These are phyloP conservation scores for Dasypus novemcinctus DNA, from an alignment of 2,113 vertebrate species.

Conservation along the genomic window DNA sequence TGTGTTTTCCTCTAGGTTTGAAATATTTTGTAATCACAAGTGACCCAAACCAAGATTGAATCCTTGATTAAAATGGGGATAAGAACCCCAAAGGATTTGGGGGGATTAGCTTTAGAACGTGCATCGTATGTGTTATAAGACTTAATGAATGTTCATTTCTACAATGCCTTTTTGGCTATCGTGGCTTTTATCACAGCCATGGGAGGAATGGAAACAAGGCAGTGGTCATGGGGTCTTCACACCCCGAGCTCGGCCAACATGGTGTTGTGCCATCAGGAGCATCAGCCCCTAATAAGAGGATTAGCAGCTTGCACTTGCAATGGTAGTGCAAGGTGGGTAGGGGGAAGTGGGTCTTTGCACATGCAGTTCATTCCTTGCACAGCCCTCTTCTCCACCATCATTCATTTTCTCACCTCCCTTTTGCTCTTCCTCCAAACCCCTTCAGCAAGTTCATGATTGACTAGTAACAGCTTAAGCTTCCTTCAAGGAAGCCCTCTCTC, in stretches of 20 bases:
- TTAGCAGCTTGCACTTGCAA: neutral
- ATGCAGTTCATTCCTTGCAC: neutral
- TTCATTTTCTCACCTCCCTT: neutral
- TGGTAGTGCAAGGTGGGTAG: neutral
- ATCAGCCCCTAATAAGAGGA: fast-evolving
- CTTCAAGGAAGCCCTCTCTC: neutral
- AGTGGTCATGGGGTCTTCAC: neutral
- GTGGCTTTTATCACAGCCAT: neutral
- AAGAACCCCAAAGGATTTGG: neutral
- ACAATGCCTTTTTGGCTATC: neutral
- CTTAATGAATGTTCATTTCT: neutral
- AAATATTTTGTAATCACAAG: neutral
- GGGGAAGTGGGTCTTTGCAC: neutral
- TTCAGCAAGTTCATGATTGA: neutral
- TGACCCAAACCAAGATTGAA: neutral
- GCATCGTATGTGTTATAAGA: neutral
- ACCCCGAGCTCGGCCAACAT: neutral
- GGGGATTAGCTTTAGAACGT: neutral
- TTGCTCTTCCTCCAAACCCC: neutral
- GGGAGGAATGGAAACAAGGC: neutral
- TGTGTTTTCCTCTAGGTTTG: neutral
- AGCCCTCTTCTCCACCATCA: neutral
- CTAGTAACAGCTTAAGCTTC: neutral
- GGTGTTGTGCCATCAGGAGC: fast-evolving
- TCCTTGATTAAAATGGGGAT: neutral